Conservation (phyloP, 2,888 invertebrate species). For the Eristalis pertinax region DNA sequence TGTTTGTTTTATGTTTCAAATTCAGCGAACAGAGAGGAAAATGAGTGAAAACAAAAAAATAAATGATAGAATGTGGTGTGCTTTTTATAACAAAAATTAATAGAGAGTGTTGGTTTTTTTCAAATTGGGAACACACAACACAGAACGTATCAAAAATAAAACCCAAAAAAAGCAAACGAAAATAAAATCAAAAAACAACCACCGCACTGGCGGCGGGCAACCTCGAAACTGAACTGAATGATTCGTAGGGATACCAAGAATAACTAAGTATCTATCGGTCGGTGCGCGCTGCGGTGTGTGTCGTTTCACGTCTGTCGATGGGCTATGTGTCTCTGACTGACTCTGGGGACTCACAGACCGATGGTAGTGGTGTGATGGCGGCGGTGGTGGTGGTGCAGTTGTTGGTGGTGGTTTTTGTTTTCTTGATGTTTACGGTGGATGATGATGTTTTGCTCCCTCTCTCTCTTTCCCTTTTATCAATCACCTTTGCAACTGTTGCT, state of each 20-base stretch:
- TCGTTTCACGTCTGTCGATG: constrained; percentile 37
- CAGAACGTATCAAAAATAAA: constrained; percentile 9
- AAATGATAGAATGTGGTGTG: background rate
- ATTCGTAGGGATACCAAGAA: constrained; percentile 64
- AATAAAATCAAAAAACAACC: constrained; percentile 71
- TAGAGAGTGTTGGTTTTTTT: background rate
- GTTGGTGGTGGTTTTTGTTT: background rate
- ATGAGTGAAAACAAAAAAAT: background rate
- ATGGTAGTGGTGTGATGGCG: background rate
- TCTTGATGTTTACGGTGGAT: too few relatives aligned
- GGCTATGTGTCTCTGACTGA: constrained; percentile 65
- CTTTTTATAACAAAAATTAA: background rate
- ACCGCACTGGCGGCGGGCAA: constrained; percentile 71
- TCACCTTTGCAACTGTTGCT: constrained; percentile 60
- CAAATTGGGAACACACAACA: background rate
- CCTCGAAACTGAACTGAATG: constrained; percentile 69
- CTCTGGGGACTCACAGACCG: constrained; percentile 16
- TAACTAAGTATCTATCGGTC: constrained; percentile 58
- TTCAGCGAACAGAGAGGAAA: background rate
- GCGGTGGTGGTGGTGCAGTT: background rate
- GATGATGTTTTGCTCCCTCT: constrained; percentile 28
- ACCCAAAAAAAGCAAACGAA: constrained; percentile 33
- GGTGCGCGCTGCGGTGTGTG: constrained; percentile 62
- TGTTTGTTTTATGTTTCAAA: background rate
- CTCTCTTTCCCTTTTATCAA: constrained; percentile 3